Conservation (phyloP, 2,797 vertebrate genomes). For the Rousettus madagascariensis region DNA sequence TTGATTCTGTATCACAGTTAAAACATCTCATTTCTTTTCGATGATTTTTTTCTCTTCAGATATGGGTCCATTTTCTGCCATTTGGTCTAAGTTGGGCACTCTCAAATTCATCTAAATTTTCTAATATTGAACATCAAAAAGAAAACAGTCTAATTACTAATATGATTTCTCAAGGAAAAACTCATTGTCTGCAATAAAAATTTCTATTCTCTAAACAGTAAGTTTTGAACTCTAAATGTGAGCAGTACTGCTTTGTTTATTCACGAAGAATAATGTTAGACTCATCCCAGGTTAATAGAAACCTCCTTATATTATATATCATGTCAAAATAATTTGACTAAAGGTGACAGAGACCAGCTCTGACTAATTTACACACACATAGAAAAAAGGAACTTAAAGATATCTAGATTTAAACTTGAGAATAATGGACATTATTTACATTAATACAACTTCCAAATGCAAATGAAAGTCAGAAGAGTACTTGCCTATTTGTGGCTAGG, state of each 20-base stretch:
- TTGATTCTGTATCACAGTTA: not conserved
- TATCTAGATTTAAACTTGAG: not conserved
- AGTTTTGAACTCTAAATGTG: not conserved
- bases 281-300: not conserved
- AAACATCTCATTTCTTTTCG: not conserved
- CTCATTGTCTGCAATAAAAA: not conserved
- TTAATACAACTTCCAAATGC: not conserved
- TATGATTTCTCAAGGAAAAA: not conserved
- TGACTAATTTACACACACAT: not conserved
- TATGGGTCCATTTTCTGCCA: not conserved
- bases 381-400: not conserved
- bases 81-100: not conserved
- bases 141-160: not conserved
- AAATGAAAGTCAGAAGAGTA: not conserved
- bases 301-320: not conserved
- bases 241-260: not conserved
- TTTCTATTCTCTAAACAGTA: not conserved
- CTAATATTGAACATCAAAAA: not conserved
- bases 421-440: not conserved
- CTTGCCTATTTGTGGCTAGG: not conserved
- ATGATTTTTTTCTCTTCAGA: not conserved
- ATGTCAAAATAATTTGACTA: not conserved
- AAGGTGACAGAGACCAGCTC: not conserved
- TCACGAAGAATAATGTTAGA: not conserved
- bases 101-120: not conserved